Base-by-base conservation (phyloP, 2,888 invertebrate genomes). In the Nasonia oneida region DNA sequence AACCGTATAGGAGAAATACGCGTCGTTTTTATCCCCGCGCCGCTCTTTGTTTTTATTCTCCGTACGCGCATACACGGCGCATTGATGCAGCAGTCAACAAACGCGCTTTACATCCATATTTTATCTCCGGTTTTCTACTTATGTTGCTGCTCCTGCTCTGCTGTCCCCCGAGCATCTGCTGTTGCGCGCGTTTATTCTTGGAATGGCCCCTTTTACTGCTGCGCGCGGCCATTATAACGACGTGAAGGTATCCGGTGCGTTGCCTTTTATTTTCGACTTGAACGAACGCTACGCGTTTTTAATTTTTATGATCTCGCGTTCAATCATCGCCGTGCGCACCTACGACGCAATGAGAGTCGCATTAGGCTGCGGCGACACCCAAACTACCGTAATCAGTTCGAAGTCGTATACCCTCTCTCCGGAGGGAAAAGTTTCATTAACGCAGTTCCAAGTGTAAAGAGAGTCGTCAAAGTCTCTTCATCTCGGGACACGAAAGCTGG, bases 391-490 rank as follows among this genome's bases (percentile, higher is more conserved):
- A 82, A 82, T 82, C 42, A 75, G 75, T 57, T 18, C 18, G 15
- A 57, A 57, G 57, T 57, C 37, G 75, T 73, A 75, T 75, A 75
- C 47, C 6, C 47, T 75, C 12, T 18, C 18, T 74, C 39, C 50
- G 3, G 67, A 50, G 47, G 18, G 18, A 75, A 82, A 74, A 82
- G 64, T 82, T 82, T 75, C 74, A 67, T 75, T 75, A 82, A 82
- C 64, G 75, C 39, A 67, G 12, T 37, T 75, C 64, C 75, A 67
- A 75, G 50, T 67, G 23, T 50, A 75, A 75, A 67, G 50, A 64
- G 81, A 82, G 50, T 81, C 64, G 75, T 75, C 64, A 75, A 82
- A 82, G 37, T 75, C 75, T 81, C 80, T 42, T 81, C 71, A 73
- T 71, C 57, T 37, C 6, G n/a, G 23, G 12, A 18, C 15, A 39